These are phyloP conservation scores for Argyresthia goedartella DNA, from an alignment of 2,888 invertebrate species.

Conservation along the genomic window DNA sequence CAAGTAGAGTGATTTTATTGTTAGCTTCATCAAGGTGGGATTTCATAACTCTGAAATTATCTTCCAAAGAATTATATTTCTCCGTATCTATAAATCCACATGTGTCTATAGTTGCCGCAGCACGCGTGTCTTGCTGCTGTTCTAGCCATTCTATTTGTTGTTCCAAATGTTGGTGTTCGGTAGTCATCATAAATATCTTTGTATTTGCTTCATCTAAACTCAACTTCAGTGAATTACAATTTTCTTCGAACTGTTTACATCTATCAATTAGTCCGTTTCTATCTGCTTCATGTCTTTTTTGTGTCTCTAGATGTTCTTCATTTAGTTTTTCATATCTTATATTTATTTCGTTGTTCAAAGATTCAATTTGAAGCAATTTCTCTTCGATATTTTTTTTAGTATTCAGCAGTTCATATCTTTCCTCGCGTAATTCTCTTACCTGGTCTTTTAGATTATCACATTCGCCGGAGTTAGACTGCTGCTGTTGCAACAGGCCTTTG, in stretches of 20 bases:
- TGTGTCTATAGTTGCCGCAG: slow-evolving; percentile 9
- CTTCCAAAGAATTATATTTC: slow-evolving; percentile 24
- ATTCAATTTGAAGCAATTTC: slow-evolving; percentile 15
- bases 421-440: slow-evolving; percentile 26
- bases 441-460: slow-evolving; percentile 28
- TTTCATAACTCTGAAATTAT: slow-evolving; percentile 33
- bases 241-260: slow-evolving; percentile 21
- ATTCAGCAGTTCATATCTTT: slow-evolving; percentile 22
- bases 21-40: slow-evolving; percentile 42
- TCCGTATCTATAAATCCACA: neutral
- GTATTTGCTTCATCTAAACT: slow-evolving; percentile 21
- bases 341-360: slow-evolving; percentile 11
- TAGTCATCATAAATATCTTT: neutral
- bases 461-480: slow-evolving; percentile 24
- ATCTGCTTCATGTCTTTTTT: neutral
- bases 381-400: slow-evolving; percentile 11
- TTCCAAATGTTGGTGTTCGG: too few species aligned
- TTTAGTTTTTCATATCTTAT: neutral
- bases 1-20: slow-evolving; percentile 30
- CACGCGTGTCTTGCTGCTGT: slow-evolving; percentile 15
- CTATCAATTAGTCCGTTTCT: neutral
- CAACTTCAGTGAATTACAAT: slow-evolving; percentile 21
- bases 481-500: slow-evolving; percentile 14
- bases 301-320: neutral
- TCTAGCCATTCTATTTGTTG: neutral